A percentile compares a stretch with the other conserved stretches of the same genome.
These are phyloP conservation scores for Chaetogeoica ovagalla DNA, from an alignment of 2,888 invertebrate species.

Conservation along the genomic window DNA sequence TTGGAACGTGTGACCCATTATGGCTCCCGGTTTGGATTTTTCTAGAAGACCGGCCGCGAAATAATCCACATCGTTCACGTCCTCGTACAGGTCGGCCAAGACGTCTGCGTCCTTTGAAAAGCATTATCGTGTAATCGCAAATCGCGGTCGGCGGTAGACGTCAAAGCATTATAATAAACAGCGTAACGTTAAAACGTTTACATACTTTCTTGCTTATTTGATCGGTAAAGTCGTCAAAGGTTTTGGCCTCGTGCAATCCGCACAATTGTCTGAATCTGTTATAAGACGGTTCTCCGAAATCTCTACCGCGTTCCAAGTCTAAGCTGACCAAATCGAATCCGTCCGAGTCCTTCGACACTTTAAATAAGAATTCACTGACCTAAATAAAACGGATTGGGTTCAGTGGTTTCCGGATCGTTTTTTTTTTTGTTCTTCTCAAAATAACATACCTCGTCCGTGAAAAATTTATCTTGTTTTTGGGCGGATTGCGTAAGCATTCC, in stretches of 20 bases:
- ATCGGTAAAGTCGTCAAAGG: conserved; percentile 53
- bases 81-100: conserved; percentile 68
- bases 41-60: conserved; percentile 83
- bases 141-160: too few species aligned
- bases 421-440: background rate
- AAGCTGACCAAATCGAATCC: conserved; percentile 53
- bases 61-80: conserved; percentile 79
- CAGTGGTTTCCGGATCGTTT: background rate
- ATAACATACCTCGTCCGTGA: conserved; percentile 7
- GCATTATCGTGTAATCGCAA: too few species aligned
- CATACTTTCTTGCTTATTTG: conserved; percentile 52
- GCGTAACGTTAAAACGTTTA: background rate
- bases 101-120: too few species aligned
- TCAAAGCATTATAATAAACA: background rate
- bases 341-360: background rate
- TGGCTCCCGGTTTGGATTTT: conserved; percentile 71
- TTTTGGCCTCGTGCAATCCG: conserved; percentile 42
- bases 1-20: conserved; percentile 82
- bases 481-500: conserved; percentile 28
- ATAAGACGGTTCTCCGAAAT: conserved; percentile 54
- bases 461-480: conserved; percentile 35
- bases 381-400: background rate
- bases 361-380: conserved; percentile 21
- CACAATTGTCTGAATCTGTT: conserved; percentile 54
- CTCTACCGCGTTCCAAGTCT: conserved; percentile 55